Conservation (phyloP, 2,113 vertebrate species). For the Lophochroa leadbeateri region DNA sequence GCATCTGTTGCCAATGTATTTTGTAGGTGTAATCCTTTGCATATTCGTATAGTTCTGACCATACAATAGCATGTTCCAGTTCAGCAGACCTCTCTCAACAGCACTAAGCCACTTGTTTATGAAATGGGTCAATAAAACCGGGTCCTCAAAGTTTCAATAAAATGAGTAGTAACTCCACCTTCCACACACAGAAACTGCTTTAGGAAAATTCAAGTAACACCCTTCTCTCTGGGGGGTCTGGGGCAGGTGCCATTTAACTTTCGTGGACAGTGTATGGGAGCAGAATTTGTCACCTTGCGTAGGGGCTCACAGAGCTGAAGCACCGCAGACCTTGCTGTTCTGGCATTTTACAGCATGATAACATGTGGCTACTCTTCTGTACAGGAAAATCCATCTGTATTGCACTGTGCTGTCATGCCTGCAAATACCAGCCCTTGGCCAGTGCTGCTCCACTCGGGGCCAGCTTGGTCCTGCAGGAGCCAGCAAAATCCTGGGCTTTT, state of each 20-base stretch:
- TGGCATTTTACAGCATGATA: fast-evolving
- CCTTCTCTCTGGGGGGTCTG: background rate
- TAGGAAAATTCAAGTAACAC: background rate
- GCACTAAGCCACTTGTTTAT: background rate
- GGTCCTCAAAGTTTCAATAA: background rate
- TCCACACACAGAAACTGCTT: background rate
- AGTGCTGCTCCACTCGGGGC: background rate
- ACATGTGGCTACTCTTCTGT: background rate
- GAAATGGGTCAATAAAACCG: background rate
- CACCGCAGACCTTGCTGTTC: fast-evolving
- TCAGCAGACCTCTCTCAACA: background rate
- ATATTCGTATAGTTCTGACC: background rate
- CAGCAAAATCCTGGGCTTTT: background rate
- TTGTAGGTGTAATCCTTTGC: background rate
- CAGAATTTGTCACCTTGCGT: fast-evolving
- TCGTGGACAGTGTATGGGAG: fast-evolving
- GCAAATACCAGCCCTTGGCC: background rate
- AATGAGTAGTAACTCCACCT: background rate
- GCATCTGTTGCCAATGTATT: background rate
- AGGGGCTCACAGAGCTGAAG: background rate
- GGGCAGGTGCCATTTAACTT: background rate
- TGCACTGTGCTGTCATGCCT: fast-evolving
- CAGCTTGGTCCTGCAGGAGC: background rate
- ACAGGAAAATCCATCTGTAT: fast-evolving
- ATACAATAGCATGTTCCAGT: background rate